Evolutionary conservation across 2,888 invertebrate genomes (phyloP), one percentile per base, ranked within the genome.

Genomic region (Tuberolachnus salignus): DNA sequence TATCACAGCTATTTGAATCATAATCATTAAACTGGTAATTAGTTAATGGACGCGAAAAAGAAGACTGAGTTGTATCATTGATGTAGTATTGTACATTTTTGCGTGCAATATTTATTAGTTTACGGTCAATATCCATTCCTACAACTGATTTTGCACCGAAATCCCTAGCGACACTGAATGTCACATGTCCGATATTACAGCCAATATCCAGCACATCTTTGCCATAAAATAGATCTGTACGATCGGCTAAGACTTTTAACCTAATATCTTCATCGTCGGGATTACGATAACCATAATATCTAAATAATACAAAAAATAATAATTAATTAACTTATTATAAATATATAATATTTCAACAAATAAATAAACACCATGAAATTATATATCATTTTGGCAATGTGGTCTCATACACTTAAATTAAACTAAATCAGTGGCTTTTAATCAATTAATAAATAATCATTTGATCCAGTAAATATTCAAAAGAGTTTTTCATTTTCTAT

Each of bases 161-260:
- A 83, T 95, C 93, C 82, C 93, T 89, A 0, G 96, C 98, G 69
- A 99, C 89, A 0, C 93, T 91, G 57, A 98, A 89, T 13, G 98
- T 96, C 83, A 99, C 90, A 85, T 97, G 95, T 1, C 99, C 99
- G 81, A 95, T 93, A 87, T 99, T 99, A 86, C 98, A 99, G 19
- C 99, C 99, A 84, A 99, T 93, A 85, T 99, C 99, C 82, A 99
- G 88, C 63, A 98, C 92, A 86, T 95, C 94, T 86, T 94, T 97
- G 82, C 92, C 92, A 82, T 91, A 89, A 85, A 98, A 97, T 84
- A 97, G 88, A 83, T 95, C 92, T 61, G 89, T 87, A 83, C 94
- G 91, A 84, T 91, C 89, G 81, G 90, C 89, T 84, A 98, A 92
- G 80, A 92, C 91, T 84, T 91, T 91, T 82, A 98, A 87, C 73